Evolutionary conservation across 2,797 vertebrate species (phyloP), one percentile per base, ranked within the genome.

Genomic region (Malacoctenus gilli): DNA sequence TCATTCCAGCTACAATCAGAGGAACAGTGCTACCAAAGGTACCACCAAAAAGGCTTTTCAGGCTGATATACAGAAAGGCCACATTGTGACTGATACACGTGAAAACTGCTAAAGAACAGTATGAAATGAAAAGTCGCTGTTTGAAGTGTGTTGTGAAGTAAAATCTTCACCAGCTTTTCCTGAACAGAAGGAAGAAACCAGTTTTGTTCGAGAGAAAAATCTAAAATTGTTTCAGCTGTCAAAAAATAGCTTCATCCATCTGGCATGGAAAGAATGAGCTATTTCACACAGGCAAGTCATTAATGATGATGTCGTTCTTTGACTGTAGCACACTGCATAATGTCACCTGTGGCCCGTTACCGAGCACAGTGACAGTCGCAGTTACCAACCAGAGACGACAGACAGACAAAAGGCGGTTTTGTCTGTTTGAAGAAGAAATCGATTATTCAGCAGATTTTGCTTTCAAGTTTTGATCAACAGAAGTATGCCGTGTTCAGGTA

Each of bases 391-490:
- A 9, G 14, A 57, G 7, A 28, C 16, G 51, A 30, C 54, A 39
- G 31, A 32, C n/a, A n/a, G n/a, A n/a, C n/a, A n/a, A n/a, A n/a
- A n/a, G n/a, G n/a, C n/a, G n/a, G n/a, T n/a, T n/a, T n/a, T n/a
- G n/a, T n/a, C n/a, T n/a, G n/a, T n/a, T n/a, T n/a, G n/a, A n/a
- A n/a, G n/a, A n/a, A n/a, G n/a, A n/a, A n/a, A 5, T 28, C 9
- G 25, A 28, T 28, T 28, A 4, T 28, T 5, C 25, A 28, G 25
- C 25, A 35, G 19, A 38, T 55, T 51, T 8, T 11, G n/a, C 44
- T 59, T 65, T 35, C 9, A 53, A n/a, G n/a, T 46, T 39, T 47
- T 31, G 21, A n/a, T n/a, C n/a, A 41, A 42, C 28, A 44, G 28
- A 47, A 48, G 35, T 16, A 28, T n/a, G n/a, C 35, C 39, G 10